A percentile compares a stretch with the other conserved stretches of the same genome.
These are phyloP conservation scores for Micromys minutus DNA, from an alignment of 2,113 vertebrate genomes.

Conservation along the genomic window DNA sequence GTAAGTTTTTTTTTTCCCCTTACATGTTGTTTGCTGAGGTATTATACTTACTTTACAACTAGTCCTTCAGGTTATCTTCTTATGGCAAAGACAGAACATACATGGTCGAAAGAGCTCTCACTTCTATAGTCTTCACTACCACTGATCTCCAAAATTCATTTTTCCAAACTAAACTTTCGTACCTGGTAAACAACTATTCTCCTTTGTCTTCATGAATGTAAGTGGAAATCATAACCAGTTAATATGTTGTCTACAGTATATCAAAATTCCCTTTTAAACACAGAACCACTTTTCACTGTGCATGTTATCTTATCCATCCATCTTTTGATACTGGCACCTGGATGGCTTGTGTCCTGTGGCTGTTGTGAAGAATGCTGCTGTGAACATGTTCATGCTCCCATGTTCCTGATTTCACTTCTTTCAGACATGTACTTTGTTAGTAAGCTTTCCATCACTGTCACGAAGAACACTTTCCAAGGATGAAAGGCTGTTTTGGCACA, in stretches of 20 bases:
- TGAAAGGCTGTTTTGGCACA: no score
- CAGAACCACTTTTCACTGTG: not conserved
- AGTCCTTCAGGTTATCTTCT: not conserved
- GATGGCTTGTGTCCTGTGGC: no score
- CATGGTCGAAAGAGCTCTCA: not conserved
- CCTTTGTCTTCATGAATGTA: not conserved
- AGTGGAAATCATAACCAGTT: not conserved
- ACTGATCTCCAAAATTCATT: not conserved
- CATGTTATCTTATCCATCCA: not conserved
- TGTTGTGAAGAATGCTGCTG: not conserved
- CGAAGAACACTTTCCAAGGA: not conserved
- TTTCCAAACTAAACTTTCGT: not conserved
- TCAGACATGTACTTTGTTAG: no score
- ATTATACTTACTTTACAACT: slow-evolving; percentile 32
- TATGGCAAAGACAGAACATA: not conserved
- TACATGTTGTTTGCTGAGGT: not conserved
- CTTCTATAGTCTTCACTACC: not conserved
- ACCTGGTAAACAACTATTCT: not conserved
- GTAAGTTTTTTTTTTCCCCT: slow-evolving; percentile 3
- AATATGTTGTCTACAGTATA: not conserved
- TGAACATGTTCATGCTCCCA: not conserved
- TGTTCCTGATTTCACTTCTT: not conserved
- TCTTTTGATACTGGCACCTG: not conserved
- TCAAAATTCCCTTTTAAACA: not conserved
- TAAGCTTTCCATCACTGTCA: not conserved